Evolutionary conservation across 1,140 invertebrate genomes (phyloP).

Genomic region (Diabrotica undecimpunctata): DNA sequence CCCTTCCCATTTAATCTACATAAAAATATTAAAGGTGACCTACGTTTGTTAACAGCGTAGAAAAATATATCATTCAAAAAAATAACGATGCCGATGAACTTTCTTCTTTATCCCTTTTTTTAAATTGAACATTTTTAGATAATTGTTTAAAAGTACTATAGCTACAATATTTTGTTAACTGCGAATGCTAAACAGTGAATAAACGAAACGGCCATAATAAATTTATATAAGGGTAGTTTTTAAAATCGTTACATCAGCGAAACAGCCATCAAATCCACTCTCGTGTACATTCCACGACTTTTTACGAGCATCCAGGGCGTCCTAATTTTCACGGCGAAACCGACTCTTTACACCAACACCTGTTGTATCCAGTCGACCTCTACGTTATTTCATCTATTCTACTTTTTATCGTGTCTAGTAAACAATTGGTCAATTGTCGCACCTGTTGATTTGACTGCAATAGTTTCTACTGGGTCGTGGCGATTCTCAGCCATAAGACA

Average conservation of each 20-base stretch:
- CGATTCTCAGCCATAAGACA: no score
- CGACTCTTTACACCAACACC: background rate
- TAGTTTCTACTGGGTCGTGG: background rate
- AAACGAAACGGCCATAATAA: background rate
- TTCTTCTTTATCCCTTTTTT: no score
- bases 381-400: background rate
- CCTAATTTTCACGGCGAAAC: slow-evolving; percentile 6
- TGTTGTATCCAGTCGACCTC: slow-evolving; percentile 1
- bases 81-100: no score
- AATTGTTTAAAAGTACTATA: no score
- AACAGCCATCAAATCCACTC: slow-evolving; percentile 7
- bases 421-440: background rate
- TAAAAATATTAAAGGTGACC: no score
- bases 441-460: slow-evolving; percentile 6
- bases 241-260: slow-evolving; percentile 2
- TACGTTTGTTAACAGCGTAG: no score
- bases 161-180: no score
- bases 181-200: no score
- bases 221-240: slow-evolving; percentile 1
- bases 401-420: background rate
- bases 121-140: no score
- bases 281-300: background rate
- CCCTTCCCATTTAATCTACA: no score
- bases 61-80: no score
- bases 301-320: slow-evolving; percentile 9